Percentiles rank a stretch among this genome's conserved stretches.
phyloP scores from a whole-genome alignment of 2,797 vertebrate genomes.

The Gobio occitaniae region DNA sequence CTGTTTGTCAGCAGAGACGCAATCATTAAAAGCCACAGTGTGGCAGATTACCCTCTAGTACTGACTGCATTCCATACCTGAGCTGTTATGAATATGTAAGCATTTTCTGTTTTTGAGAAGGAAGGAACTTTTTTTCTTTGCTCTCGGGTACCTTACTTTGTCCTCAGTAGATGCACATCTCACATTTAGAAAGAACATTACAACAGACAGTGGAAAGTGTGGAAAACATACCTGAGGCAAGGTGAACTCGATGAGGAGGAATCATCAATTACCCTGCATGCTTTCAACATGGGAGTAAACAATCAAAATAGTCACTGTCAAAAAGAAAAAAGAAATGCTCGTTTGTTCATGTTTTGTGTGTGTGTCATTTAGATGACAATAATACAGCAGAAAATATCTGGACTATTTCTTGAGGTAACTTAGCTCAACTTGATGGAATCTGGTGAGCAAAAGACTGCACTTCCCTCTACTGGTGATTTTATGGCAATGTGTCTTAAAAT shows the following conservation, averaged over 20 bases:
- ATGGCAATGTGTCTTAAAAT: slow-evolving; percentile 16
- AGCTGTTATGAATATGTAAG: slow-evolving; percentile 22
- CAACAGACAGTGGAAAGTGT: slow-evolving; percentile 29
- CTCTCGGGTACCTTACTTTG: slow-evolving; percentile 1
- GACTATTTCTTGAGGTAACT: not conserved
- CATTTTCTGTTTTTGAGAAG: not conserved
- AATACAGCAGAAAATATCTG: not conserved
- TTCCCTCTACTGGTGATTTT: slow-evolving; percentile 64
- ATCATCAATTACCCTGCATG: not conserved
- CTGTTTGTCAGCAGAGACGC: slow-evolving; percentile 62
- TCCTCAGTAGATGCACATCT: not conserved
- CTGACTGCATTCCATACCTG: slow-evolving; percentile 1
- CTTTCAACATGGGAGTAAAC: not conserved
- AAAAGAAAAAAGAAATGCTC: not conserved
- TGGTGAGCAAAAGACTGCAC: slow-evolving; percentile 40
- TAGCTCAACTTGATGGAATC: not conserved
- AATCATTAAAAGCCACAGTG: slow-evolving; percentile 55
- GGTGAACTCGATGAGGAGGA: not conserved
- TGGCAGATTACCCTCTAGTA: slow-evolving; percentile 20
- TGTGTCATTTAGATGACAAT: not conserved
- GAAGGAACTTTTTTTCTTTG: not conserved
- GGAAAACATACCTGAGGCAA: slow-evolving; percentile 12
- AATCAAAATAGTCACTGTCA: not conserved
- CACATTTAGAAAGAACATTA: not conserved
- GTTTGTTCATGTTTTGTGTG: not conserved